These are phyloP conservation scores for Cromileptes altivelis DNA, from an alignment of 2,113 vertebrate species.

Conservation along the genomic window DNA sequence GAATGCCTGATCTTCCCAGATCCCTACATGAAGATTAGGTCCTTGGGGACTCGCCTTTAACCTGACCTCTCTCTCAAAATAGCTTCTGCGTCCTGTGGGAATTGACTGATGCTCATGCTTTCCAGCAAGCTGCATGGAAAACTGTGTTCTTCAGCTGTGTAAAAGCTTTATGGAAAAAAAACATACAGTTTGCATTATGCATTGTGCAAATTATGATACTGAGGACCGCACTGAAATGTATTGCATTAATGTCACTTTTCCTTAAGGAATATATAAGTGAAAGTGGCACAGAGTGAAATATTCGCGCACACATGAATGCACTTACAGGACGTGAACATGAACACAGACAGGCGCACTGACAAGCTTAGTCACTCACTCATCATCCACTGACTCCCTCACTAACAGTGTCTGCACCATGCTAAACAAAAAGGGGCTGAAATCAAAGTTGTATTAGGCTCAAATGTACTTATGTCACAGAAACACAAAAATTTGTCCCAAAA, in stretches of 20 bases:
- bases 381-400: slow-evolving; percentile 16
- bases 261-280: background rate
- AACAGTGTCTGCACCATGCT: background rate
- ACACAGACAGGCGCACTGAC: slow-evolving; percentile 19
- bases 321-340: slow-evolving; percentile 16
- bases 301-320: slow-evolving; percentile 25
- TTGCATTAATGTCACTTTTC: slow-evolving; percentile 36
- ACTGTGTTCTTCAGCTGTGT: slow-evolving; percentile 20
- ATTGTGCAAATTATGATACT: slow-evolving; percentile 19
- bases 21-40: slow-evolving; percentile 11
- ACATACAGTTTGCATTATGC: slow-evolving; percentile 38
- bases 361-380: slow-evolving; percentile 16
- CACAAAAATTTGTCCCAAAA: too few species aligned
- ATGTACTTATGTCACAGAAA: too few species aligned
- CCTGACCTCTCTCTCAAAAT: slow-evolving; percentile 36
- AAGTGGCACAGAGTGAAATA: slow-evolving; percentile 17
- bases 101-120: slow-evolving; percentile 12
- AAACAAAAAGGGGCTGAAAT: background rate
- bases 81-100: slow-evolving; percentile 20
- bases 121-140: slow-evolving; percentile 12
- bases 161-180: slow-evolving; percentile 10
- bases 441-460: background rate
- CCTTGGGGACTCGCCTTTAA: slow-evolving; percentile 33
- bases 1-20: slow-evolving; percentile 29
- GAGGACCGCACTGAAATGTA: background rate